Evolutionary conservation across 2,797 vertebrate genomes (phyloP).

Genomic region (Halcyon smyrnensis): DNA sequence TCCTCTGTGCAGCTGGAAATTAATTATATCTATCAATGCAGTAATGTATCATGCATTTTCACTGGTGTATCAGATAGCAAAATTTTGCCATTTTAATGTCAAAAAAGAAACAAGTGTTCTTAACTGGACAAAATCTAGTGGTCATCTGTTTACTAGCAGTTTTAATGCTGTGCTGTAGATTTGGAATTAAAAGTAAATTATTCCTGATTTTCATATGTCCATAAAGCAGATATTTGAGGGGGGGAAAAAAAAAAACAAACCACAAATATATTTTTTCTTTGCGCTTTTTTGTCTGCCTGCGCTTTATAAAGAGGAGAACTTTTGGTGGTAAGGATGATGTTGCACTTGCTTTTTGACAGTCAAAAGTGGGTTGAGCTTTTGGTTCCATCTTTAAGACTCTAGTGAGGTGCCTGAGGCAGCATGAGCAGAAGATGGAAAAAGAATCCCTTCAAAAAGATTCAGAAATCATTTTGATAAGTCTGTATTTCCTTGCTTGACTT

Average conservation of each 20-base stretch:
- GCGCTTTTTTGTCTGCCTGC: background rate
- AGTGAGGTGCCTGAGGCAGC: constrained; percentile 42
- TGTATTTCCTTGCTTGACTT: constrained; percentile 48
- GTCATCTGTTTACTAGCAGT: background rate
- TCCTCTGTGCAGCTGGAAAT: background rate
- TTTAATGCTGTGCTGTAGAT: background rate
- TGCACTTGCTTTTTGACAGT: constrained; percentile 40
- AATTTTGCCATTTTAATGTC: background rate
- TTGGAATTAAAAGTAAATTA: background rate
- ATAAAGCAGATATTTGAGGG: background rate
- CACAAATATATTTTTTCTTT: background rate
- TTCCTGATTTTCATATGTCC: background rate
- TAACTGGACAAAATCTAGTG: background rate
- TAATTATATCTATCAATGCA: background rate
- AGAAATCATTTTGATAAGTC: constrained; percentile 43
- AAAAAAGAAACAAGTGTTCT: background rate
- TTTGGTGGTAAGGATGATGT: background rate
- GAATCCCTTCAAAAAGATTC: constrained; percentile 53
- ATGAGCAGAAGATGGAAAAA: constrained; percentile 14
- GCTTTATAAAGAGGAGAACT: background rate
- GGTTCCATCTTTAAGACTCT: constrained; percentile 45
- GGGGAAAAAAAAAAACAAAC: background rate
- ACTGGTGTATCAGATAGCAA: background rate
- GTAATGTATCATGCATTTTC: background rate
- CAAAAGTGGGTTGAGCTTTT: constrained; percentile 36